A percentile compares a stretch with the other conserved stretches of the same genome.
Evolutionary conservation across 2,888 invertebrate genomes (phyloP).

Genomic region (Cryptocheilus praepositus): DNA sequence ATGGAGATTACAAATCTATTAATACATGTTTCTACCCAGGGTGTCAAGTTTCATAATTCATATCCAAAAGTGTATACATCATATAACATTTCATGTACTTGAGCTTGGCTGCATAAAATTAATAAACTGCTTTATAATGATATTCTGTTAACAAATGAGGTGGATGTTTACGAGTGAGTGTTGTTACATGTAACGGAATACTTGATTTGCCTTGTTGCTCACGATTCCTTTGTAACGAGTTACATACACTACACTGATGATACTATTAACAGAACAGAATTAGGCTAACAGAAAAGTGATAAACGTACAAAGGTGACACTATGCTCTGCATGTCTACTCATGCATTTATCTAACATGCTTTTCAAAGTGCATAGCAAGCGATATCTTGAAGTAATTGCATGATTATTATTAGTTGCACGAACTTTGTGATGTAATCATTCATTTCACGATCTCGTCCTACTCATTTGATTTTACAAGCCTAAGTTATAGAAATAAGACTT

Average conservation of each 20-base stretch:
- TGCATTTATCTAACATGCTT: slow-evolving; percentile 35
- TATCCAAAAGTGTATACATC: slow-evolving; percentile 41
- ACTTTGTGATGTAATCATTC: slow-evolving; percentile 5
- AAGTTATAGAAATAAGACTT: no score
- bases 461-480: no score
- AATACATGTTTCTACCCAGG: slow-evolving; percentile 54
- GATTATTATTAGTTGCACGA: slow-evolving; percentile 34
- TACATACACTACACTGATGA: not conserved
- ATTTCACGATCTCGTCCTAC: no score
- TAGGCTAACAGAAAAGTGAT: not conserved
- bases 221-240: not conserved
- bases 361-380: slow-evolving; percentile 67
- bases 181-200: slow-evolving; percentile 8
- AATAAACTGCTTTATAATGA: slow-evolving; percentile 30
- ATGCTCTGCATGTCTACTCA: slow-evolving; percentile 21
- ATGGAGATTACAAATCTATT: slow-evolving; percentile 55
- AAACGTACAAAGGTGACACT: slow-evolving; percentile 13
- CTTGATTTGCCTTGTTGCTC: not conserved
- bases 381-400: slow-evolving; percentile 74
- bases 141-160: slow-evolving; percentile 21
- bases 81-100: slow-evolving; percentile 53
- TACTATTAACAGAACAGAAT: no score
- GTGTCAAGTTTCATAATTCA: slow-evolving; percentile 52
- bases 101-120: slow-evolving; percentile 46
- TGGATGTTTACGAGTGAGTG: slow-evolving; percentile 12